phyloP scores from a whole-genome alignment of 2,113 vertebrate species.

The Oryzias melastigma region DNA sequence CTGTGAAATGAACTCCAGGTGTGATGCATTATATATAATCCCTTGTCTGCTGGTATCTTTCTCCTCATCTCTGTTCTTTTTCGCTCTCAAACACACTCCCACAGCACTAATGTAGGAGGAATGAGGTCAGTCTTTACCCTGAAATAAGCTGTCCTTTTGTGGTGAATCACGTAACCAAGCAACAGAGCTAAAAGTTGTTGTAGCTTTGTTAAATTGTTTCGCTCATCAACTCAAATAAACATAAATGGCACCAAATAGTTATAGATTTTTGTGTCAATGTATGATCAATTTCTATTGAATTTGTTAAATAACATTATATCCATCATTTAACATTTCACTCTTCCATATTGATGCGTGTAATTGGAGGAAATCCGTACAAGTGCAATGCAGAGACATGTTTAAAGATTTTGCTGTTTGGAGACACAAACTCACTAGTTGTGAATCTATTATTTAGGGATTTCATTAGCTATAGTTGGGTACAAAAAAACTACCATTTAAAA shows the following conservation, averaged over 20 bases:
- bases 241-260: constrained; percentile 38
- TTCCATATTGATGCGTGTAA: constrained; percentile 47
- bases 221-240: constrained; percentile 33
- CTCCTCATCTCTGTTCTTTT: background rate
- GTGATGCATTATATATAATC: background rate
- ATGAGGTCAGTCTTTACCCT: constrained; percentile 12
- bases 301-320: constrained; percentile 25
- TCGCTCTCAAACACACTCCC: constrained; percentile 1
- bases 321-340: constrained; percentile 42
- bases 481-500: too few species aligned
- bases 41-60: background rate
- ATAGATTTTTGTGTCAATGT: constrained; percentile 21
- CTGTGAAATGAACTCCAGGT: background rate
- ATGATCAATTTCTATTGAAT: constrained; percentile 10
- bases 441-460: too few species aligned
- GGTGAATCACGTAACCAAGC: constrained; percentile 18
- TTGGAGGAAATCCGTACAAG: constrained; percentile 35
- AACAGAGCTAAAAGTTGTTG: background rate
- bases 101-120: background rate
- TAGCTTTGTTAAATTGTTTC: constrained; percentile 26
- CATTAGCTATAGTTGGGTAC: too few species aligned
- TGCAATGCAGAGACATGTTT: constrained; percentile 13
- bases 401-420: background rate
- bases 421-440: background rate
- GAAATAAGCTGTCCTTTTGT: constrained; percentile 10